phyloP scores from a whole-genome alignment of 2,797 vertebrate species.

The Danio tinwini region DNA sequence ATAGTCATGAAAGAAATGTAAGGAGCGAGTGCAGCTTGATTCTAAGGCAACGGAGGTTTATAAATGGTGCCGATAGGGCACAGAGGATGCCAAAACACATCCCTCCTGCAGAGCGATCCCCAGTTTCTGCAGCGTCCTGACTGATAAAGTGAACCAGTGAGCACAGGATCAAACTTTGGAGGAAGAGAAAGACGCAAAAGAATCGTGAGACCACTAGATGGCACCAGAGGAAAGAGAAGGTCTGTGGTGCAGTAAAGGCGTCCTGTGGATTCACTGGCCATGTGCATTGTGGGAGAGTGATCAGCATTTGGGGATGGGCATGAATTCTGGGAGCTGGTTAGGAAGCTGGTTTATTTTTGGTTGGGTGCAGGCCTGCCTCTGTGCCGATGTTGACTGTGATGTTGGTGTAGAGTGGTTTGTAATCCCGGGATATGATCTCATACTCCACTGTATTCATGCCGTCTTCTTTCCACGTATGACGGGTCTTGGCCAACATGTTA shows the following conservation, averaged over 20 bases:
- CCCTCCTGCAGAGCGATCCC: neutral
- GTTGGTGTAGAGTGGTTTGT: slow-evolving; percentile 81
- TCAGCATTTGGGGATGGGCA: neutral
- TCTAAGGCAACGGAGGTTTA: slow-evolving; percentile 78
- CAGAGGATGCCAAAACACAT: slow-evolving; percentile 59
- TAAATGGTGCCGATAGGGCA: slow-evolving; percentile 66
- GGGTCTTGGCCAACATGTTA: slow-evolving; percentile 82
- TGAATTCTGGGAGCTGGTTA: neutral
- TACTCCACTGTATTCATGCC: slow-evolving; percentile 82
- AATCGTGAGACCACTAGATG: slow-evolving; percentile 27
- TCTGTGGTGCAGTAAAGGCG: slow-evolving; percentile 33
- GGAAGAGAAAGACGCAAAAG: neutral
- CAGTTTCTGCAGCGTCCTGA: slow-evolving; percentile 19
- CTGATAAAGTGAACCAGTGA: slow-evolving; percentile 41
- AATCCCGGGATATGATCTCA: slow-evolving; percentile 74
- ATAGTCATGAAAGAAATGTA: slow-evolving; percentile 12
- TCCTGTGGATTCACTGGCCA: neutral
- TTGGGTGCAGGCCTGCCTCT: slow-evolving; percentile 59
- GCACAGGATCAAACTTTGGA: slow-evolving; percentile 36
- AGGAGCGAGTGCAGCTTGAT: slow-evolving; percentile 42
- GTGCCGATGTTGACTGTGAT: slow-evolving; percentile 83
- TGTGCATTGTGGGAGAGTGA: neutral
- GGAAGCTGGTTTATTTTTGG: slow-evolving; percentile 7
- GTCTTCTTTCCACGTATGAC: slow-evolving; percentile 76
- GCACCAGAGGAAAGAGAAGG: slow-evolving; percentile 25